These are phyloP conservation scores for Hemibagrus wyckioides DNA, from an alignment of 2,113 vertebrate species.

Conservation along the genomic window DNA sequence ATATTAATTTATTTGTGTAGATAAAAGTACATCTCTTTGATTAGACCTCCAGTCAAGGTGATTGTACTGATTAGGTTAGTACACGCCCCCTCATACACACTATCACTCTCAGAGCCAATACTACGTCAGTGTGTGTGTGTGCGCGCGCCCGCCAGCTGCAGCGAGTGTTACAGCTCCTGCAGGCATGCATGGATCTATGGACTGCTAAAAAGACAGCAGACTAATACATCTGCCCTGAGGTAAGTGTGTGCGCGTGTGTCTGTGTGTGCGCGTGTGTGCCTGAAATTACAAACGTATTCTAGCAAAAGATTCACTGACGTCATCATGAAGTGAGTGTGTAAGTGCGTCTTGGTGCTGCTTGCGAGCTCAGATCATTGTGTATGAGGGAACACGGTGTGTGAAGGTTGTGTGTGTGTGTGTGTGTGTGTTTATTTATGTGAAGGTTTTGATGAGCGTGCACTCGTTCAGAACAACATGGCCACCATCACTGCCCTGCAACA, in stretches of 20 bases:
- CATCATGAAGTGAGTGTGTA: neutral
- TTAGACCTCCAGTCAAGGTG: neutral
- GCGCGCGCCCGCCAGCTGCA: conserved; percentile 17
- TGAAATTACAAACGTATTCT: neutral
- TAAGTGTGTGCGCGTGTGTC: conserved; percentile 32
- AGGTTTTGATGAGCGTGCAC: neutral
- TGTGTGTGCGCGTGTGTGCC: conserved; percentile 11
- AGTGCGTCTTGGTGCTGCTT: neutral
- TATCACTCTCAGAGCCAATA: neutral
- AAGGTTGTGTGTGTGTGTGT: neutral
- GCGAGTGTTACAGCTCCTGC: neutral
- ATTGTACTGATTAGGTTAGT: neutral
- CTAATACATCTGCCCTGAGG: conserved; percentile 18
- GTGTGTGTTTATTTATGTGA: no score
- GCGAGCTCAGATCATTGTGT: neutral
- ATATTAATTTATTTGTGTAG: neutral
- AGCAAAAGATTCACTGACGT: neutral
- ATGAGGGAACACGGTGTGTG: neutral
- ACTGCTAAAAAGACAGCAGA: conserved; percentile 5
- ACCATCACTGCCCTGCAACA: neutral
- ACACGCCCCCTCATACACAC: neutral
- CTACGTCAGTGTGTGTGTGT: neutral
- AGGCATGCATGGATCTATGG: conserved; percentile 31
- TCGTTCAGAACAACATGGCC: neutral
- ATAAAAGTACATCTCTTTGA: neutral